Evolutionary conservation across 2,797 vertebrate species (phyloP).

Genomic region (Sarcoramphus papa): DNA sequence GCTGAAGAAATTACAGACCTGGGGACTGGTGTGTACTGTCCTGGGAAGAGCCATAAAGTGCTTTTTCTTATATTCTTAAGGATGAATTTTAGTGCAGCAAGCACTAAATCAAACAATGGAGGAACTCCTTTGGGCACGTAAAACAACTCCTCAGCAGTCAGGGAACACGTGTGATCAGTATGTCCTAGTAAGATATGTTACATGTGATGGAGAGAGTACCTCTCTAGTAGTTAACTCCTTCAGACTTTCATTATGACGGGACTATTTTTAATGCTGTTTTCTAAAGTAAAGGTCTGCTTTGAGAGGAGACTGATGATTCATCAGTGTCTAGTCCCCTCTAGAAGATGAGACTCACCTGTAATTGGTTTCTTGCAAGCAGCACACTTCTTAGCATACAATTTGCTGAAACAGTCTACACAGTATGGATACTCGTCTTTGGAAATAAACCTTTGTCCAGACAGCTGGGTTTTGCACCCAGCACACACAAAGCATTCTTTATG

Average conservation of each 20-base stretch:
- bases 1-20: background rate
- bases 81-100: background rate
- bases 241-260: background rate
- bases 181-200: background rate
- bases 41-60: background rate
- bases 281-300: background rate
- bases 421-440: constrained; percentile 88
- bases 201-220: background rate
- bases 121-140: background rate
- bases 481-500: constrained; percentile 95
- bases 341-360: constrained; percentile 79
- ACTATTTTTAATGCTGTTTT: background rate
- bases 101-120: background rate
- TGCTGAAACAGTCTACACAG: constrained; percentile 91
- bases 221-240: background rate
- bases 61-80: background rate
- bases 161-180: rapidly evolving
- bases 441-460: constrained; percentile 88
- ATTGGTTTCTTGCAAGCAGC: constrained; percentile 86
- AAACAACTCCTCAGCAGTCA: background rate
- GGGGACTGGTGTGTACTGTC: background rate
- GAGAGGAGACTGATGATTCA: background rate
- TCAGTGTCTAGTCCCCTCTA: background rate
- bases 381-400: constrained; percentile 89
- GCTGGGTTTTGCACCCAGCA: constrained; percentile 85